Evolutionary conservation across 1,140 invertebrate species (phyloP).

Genomic region (Bacillus rossius): DNA sequence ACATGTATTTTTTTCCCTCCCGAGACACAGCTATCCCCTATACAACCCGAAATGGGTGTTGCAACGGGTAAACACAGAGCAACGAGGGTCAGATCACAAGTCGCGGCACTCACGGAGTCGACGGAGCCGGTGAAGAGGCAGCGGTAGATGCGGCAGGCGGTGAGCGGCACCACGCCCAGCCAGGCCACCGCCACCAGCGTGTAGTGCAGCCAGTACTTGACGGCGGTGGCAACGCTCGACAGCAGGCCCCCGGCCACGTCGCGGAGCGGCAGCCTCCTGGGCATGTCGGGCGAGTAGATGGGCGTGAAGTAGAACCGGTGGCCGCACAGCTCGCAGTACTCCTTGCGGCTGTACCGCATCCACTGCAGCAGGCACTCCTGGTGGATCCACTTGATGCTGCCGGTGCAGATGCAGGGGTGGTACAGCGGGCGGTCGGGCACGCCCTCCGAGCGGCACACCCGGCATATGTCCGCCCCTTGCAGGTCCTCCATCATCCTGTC

Average conservation of each 20-base stretch:
- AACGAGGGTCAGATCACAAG: no score
- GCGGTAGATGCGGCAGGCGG: constrained; percentile 93
- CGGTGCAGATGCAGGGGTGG: constrained; percentile 98
- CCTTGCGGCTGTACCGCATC: constrained; percentile 95
- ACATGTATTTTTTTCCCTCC: no score
- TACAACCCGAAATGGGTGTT: no score
- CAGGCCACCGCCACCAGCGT: constrained; percentile 94
- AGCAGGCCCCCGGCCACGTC: constrained; percentile 87
- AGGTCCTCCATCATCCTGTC: constrained; percentile 39
- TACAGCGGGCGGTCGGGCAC: constrained; percentile 80
- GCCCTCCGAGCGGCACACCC: constrained; percentile 95
- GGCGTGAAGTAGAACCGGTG: constrained; percentile 97
- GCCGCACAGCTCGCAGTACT: constrained; percentile 98
- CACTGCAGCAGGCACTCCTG: constrained; percentile 87
- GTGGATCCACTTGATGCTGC: constrained; percentile 98
- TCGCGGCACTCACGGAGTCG: constrained; percentile 49
- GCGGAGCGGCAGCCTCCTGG: constrained; percentile 84
- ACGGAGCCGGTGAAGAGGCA: constrained; percentile 88
- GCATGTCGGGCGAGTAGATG: constrained; percentile 99
- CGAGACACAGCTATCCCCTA: no score
- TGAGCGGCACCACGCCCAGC: constrained; percentile 94
- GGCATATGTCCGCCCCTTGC: constrained; percentile 80
- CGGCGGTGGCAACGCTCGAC: constrained; percentile 81
- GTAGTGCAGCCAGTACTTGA: constrained; percentile 96
- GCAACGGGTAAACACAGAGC: no score